A percentile compares a stretch with the other conserved stretches of the same genome.
Evolutionary conservation across 1,140 invertebrate species (phyloP).

Genomic region (Campoletis sonorensis): DNA sequence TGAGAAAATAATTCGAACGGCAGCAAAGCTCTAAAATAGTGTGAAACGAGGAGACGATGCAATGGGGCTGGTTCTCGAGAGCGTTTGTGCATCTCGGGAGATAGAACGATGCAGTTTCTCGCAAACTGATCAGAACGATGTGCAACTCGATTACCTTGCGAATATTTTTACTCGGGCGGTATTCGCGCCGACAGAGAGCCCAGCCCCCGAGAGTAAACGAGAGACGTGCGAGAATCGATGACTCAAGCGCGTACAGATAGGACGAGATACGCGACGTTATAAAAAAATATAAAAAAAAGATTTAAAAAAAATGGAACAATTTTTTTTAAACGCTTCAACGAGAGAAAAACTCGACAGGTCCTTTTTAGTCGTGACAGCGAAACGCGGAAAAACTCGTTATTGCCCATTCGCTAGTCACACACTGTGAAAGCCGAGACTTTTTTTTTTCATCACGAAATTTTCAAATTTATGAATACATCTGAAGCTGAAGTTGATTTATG

Average conservation of each 20-base stretch:
- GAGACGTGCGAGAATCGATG: slow-evolving; percentile 23
- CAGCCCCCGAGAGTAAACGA: slow-evolving; percentile 1
- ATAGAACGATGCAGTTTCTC: slow-evolving; percentile 51
- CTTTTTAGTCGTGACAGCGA: slow-evolving; percentile 21
- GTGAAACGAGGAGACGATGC: not conserved
- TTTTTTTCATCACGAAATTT: not conserved
- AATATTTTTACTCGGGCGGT: slow-evolving; percentile 52
- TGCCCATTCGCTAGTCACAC: not conserved
- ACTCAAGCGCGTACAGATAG: slow-evolving; percentile 17
- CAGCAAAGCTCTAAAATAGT: slow-evolving; percentile 12
- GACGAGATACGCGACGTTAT: not conserved
- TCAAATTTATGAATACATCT: not conserved
- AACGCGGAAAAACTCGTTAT: slow-evolving; percentile 19
- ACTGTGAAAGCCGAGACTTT: not conserved
- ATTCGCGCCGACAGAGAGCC: slow-evolving; percentile 2
- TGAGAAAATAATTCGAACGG: slow-evolving; percentile 60
- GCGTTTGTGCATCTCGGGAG: slow-evolving; percentile 37
- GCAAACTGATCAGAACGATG: slow-evolving; percentile 43
- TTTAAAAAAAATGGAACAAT: not conserved
- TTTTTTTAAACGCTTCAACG: not conserved
- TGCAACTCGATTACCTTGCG: slow-evolving; percentile 62
- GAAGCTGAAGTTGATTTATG: slow-evolving; percentile 1
- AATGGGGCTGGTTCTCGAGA: too few species aligned
- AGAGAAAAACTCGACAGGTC: slow-evolving; percentile 24
- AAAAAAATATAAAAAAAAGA: slow-evolving; percentile 12